These are phyloP conservation scores for Cryptotis parvus DNA, from an alignment of 2,113 vertebrate genomes.

Conservation along the genomic window DNA sequence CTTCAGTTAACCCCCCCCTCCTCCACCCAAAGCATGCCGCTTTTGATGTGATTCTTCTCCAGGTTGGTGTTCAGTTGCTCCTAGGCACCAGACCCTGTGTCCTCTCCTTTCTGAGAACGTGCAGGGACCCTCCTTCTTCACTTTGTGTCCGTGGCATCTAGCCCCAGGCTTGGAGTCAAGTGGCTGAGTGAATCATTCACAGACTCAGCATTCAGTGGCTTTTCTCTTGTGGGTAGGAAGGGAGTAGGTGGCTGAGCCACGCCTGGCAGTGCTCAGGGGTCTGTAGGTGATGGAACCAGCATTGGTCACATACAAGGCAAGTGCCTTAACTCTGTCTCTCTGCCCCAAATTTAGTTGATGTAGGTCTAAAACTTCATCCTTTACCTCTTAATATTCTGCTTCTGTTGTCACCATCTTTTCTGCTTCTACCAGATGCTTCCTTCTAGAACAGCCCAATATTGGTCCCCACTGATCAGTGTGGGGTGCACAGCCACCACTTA, in stretches of 20 bases:
- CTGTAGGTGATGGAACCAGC: too few species aligned
- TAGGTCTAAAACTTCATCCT: background rate
- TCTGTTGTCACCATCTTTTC: background rate
- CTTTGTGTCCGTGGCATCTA: background rate
- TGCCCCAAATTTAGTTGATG: background rate
- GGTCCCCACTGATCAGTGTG: background rate
- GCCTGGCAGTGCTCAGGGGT: too few species aligned
- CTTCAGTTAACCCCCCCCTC: background rate
- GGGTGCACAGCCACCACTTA: background rate
- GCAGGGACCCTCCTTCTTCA: too few species aligned
- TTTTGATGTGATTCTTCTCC: background rate
- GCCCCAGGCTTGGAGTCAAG: background rate
- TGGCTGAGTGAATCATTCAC: too few species aligned
- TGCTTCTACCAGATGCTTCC: background rate
- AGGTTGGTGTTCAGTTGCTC: background rate
- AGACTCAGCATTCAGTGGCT: too few species aligned
- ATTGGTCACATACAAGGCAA: too few species aligned
- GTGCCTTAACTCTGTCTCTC: too few species aligned
- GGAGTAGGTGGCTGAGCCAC: too few species aligned
- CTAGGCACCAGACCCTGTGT: background rate
- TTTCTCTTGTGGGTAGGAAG: too few species aligned
- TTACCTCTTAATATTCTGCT: background rate
- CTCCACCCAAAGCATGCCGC: background rate
- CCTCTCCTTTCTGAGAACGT: too few species aligned
- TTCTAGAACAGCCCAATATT: background rate